Conservation (phyloP, 2,113 vertebrate genomes). For the Cottus gobio region DNA sequence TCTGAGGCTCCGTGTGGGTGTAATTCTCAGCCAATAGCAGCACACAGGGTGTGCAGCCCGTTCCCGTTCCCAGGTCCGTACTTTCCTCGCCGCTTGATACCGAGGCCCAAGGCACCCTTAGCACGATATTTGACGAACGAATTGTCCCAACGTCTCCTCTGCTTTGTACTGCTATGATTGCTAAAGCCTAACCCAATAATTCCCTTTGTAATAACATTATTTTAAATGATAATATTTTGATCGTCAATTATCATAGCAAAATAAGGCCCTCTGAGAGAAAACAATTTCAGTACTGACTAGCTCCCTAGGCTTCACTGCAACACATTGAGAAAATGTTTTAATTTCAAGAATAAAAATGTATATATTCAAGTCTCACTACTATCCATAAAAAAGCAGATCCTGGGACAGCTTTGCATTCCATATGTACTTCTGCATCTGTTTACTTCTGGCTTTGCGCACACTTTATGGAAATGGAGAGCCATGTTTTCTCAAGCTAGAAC, state of each 20-base stretch:
- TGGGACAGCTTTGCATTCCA: background rate
- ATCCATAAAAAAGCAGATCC: background rate
- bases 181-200: background rate
- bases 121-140: no score
- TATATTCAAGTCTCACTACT: background rate
- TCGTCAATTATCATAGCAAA: background rate
- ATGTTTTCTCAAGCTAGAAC: constrained; percentile 48
- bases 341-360: background rate
- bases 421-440: constrained; percentile 18
- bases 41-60: no score
- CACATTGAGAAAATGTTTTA: background rate
- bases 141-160: no score
- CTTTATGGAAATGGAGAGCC: constrained; percentile 28
- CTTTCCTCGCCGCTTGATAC: no score
- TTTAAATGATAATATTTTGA: background rate
- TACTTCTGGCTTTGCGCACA: constrained; percentile 13
- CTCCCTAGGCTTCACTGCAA: background rate
- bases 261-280: background rate
- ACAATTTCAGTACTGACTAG: background rate
- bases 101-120: no score
- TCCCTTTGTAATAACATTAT: background rate
- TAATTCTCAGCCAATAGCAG: no score
- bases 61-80: no score
- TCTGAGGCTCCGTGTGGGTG: no score
- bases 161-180: no score